Conservation (phyloP, 2,113 vertebrate species). For the Syrmaticus mikado region DNA sequence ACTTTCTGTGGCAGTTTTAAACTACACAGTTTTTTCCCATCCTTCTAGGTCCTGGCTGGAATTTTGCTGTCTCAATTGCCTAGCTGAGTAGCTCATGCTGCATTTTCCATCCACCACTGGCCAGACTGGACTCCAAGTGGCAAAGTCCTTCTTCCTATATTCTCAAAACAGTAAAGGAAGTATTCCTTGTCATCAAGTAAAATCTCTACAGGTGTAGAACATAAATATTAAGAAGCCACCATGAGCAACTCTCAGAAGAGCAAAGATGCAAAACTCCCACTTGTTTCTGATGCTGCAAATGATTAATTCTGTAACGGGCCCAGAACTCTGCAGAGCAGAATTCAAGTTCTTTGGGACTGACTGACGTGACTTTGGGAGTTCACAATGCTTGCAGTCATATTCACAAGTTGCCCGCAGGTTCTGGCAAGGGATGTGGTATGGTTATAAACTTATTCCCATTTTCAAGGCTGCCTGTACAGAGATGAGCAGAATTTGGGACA, state of each 20-base stretch:
- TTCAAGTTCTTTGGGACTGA: accelerated
- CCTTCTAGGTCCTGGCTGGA: not conserved
- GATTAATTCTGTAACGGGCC: not conserved
- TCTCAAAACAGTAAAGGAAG: not conserved
- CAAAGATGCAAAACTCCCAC: not conserved
- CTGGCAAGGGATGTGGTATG: not conserved
- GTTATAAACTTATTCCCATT: not conserved
- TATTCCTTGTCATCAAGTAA: not conserved
- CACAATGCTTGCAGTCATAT: not conserved
- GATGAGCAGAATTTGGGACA: constrained; percentile 59
- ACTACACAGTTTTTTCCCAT: not conserved
- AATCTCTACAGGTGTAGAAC: accelerated
- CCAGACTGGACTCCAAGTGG: not conserved
- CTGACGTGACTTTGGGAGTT: not conserved
- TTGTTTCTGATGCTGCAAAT: not conserved
- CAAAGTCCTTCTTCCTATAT: not conserved
- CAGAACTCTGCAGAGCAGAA: not conserved
- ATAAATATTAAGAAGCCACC: not conserved
- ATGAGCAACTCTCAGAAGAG: not conserved
- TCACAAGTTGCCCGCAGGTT: not conserved
- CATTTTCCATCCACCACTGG: not conserved
- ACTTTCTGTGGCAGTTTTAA: not conserved
- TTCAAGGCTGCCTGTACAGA: constrained; percentile 38
- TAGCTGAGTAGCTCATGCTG: not conserved
- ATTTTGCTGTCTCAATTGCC: not conserved